A percentile compares a stretch with the other conserved stretches of the same genome.
Conservation (phyloP, 2,113 vertebrate genomes). For the Phainopepla nitens region DNA sequence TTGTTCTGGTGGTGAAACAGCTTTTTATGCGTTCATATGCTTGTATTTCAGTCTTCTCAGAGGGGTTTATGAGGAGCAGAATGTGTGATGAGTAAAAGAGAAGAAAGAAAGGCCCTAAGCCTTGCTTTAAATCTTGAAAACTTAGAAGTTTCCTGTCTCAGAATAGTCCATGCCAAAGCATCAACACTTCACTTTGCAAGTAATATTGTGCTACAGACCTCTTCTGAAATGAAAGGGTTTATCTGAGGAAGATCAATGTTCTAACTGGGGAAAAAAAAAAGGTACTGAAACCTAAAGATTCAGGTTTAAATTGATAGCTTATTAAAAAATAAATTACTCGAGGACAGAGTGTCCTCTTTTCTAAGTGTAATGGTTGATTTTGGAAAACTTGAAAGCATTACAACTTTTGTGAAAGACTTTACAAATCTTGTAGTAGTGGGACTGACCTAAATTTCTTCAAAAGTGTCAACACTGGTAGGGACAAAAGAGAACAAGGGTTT, state of each 20-base stretch:
- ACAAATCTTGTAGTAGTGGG: background rate
- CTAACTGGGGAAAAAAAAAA: accelerated
- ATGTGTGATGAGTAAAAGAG: background rate
- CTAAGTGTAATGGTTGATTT: background rate
- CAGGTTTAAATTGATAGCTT: background rate
- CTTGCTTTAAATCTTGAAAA: background rate
- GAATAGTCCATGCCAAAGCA: background rate
- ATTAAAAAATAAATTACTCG: background rate
- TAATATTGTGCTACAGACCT: background rate
- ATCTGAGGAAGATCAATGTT: background rate
- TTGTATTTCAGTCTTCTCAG: background rate
- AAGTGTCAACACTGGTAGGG: background rate
- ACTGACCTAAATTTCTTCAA: background rate
- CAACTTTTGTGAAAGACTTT: background rate
- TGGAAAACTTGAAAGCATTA: background rate
- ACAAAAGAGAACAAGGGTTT: background rate
- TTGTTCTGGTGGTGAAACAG: background rate
- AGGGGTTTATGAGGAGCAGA: background rate
- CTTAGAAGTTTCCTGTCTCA: background rate
- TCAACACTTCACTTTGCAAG: background rate
- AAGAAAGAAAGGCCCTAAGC: background rate
- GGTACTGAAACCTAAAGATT: background rate
- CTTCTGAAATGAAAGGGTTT: background rate
- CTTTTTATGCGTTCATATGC: background rate
- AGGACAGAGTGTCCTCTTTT: background rate